Evolutionary conservation across 2,113 vertebrate genomes (phyloP).

Genomic region (Physeter macrocephalus): DNA sequence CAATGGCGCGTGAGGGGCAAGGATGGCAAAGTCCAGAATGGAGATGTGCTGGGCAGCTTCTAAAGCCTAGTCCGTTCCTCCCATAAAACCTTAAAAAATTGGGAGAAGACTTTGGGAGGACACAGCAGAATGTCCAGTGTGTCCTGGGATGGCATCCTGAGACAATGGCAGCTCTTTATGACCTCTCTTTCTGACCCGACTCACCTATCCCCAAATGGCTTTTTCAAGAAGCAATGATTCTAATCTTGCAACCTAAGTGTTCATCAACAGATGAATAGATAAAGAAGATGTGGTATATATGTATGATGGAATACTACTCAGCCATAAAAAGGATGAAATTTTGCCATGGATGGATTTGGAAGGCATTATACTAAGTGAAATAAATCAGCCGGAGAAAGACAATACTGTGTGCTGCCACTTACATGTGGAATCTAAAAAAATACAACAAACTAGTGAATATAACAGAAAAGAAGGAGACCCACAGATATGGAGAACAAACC

Average conservation of each 20-base stretch:
- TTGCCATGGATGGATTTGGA: background rate
- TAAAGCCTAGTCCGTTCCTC: background rate
- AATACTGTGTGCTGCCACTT: background rate
- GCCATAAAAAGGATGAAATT: background rate
- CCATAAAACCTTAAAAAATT: background rate
- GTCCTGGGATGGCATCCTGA: background rate
- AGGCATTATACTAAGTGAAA: background rate
- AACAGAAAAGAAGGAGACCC: background rate
- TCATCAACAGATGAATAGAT: background rate
- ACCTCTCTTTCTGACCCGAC: background rate
- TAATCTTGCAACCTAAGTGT: background rate
- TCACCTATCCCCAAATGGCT: background rate
- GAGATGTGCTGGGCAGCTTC: background rate
- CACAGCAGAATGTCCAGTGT: background rate
- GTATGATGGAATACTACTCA: background rate
- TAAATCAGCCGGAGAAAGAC: background rate
- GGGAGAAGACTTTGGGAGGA: background rate
- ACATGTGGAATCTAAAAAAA: background rate
- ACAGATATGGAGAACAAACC: background rate
- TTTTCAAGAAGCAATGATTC: background rate
- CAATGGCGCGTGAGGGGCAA: background rate
- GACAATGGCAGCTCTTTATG: background rate
- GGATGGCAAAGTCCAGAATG: background rate
- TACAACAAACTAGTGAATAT: background rate
- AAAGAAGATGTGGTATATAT: background rate